Base-by-base conservation (phyloP, 2,113 vertebrate species). In the Danionella cerebrum region DNA sequence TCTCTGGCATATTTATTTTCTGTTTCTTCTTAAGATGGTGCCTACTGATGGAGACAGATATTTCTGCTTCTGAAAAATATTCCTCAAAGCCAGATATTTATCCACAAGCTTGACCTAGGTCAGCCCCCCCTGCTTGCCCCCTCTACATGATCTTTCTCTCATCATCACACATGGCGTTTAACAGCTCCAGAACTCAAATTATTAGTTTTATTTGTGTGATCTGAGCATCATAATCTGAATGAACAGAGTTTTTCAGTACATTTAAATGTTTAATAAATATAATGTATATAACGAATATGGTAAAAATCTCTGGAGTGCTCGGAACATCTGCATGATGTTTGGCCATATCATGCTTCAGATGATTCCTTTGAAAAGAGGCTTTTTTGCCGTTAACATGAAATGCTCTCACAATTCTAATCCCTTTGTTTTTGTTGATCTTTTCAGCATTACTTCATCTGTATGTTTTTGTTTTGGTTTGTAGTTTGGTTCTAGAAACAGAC, bases 11-110 rank as follows among this genome's bases (percentile, higher is more conserved):
- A 82, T 86, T 85, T 86, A 81, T 87, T 86, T 84, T 71, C 59
- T 48, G 39, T 67, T 60, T 67, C 69, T 79, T 84, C 83, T 87
- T 84, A 79, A 88, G 86, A 88, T 88, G 83, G 84, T 84, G 72
- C 79, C 83, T 60, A 1, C 73, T 44, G 85, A 88, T 88, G 82
- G 74, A 86, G 85, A 86, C 84, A 66, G 53, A 69, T 67, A 76
- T 10, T 59, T 82, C 79, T 83, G 76, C 76, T 73, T 76, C 44
- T n/a, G 73, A 78, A 83, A 75, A 85, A 78, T 82, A 65, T 18
- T 65, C 64, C 75, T 55, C 76, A 87, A 87, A 86, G 69, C 83
- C 83, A 67, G 64, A 62, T 86, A 82, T 87, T 87, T 86, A 86
- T 77, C 82, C 83, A 86, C 77, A 86, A 87, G 79, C 85, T 60